Conservation (phyloP, 2,113 vertebrate species). For the Eonycteris spelaea region DNA sequence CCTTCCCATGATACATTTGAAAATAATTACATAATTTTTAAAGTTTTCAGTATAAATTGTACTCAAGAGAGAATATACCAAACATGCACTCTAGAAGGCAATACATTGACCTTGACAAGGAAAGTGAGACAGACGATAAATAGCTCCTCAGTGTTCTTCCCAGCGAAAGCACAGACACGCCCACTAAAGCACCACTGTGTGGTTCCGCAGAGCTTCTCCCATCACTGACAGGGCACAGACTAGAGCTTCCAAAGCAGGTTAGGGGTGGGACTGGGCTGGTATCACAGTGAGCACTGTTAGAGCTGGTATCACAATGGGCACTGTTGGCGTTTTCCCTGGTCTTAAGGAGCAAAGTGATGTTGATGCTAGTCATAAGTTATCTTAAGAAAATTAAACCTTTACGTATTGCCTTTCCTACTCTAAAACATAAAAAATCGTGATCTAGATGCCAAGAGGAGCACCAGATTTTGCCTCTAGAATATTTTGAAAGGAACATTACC, state of each 20-base stretch:
- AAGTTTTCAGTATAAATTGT: constrained; percentile 8
- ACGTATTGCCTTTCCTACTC: not conserved
- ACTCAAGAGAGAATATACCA: not conserved
- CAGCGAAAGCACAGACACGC: not conserved
- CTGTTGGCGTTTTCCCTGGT: not conserved
- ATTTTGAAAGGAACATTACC: not conserved
- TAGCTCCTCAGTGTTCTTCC: not conserved
- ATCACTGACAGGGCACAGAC: not conserved
- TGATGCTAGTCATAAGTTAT: not conserved
- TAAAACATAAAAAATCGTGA: not conserved
- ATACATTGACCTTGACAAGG: constrained; percentile 10
- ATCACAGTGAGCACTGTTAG: not conserved
- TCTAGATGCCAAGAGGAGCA: not conserved
- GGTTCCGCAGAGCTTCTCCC: not conserved
- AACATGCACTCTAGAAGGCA: not conserved
- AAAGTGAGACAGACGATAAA: not conserved
- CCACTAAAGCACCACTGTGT: not conserved
- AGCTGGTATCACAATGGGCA: not conserved
- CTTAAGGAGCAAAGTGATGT: not conserved
- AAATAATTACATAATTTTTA: constrained; percentile 29
- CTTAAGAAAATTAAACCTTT: not conserved
- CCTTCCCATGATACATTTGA: not conserved
- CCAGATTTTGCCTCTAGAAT: not conserved
- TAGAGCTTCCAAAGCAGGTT: not conserved
- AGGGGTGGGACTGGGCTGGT: fast-evolving